Conservation (phyloP, 2,113 vertebrate species). For the Alosa alosa region DNA sequence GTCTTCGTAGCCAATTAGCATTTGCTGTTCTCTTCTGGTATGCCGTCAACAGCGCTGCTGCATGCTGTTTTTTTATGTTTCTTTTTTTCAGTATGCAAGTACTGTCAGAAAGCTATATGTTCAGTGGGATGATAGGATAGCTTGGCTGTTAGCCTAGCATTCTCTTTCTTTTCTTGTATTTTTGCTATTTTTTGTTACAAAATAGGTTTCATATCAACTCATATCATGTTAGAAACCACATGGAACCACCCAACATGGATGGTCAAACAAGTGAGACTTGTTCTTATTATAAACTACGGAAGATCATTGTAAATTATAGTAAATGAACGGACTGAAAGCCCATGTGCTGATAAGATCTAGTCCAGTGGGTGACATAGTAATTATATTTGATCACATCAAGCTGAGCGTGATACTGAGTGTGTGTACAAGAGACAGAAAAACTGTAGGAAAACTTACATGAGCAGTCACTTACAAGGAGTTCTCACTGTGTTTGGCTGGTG, state of each 20-base stretch:
- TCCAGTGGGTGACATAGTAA: background rate
- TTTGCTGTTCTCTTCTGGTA: constrained; percentile 57
- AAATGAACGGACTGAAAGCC: background rate
- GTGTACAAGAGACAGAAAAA: background rate
- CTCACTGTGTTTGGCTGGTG: background rate
- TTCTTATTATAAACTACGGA: background rate
- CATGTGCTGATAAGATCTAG: background rate
- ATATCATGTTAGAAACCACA: background rate
- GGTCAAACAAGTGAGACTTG: background rate
- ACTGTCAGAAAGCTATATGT: background rate
- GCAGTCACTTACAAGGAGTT: background rate
- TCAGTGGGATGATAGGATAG: background rate
- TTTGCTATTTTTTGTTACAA: background rate
- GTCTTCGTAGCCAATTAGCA: constrained; percentile 65
- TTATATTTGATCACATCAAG: background rate
- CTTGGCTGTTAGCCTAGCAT: background rate
- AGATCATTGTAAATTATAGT: background rate
- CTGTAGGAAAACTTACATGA: background rate
- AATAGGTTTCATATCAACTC: background rate
- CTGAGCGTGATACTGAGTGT: background rate
- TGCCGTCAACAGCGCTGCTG: constrained; percentile 55
- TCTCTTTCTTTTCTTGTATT: background rate
- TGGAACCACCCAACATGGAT: background rate
- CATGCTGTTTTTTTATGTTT: constrained; percentile 4
- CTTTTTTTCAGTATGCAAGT: background rate